phyloP scores from a whole-genome alignment of 2,113 vertebrate species.

The Romanogobio albipinnatus region DNA sequence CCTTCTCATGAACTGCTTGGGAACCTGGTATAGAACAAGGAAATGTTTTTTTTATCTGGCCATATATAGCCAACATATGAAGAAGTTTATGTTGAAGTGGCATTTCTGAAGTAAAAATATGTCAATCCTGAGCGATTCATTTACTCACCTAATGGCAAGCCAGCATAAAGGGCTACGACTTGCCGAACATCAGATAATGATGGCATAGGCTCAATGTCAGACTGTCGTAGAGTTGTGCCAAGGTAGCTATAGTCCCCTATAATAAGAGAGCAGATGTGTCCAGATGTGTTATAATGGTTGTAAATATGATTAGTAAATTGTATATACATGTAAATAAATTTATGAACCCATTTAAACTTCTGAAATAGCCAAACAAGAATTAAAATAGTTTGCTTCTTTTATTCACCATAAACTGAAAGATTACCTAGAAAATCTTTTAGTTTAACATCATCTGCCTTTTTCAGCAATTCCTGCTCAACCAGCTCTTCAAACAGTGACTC shows the following conservation, averaged over 20 bases:
- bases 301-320: not conserved
- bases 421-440: conserved; percentile 81
- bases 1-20: conserved; percentile 76
- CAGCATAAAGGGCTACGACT: conserved; percentile 78
- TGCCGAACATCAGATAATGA: conserved; percentile 84
- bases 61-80: not conserved
- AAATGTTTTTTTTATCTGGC: not conserved
- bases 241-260: conserved; percentile 85
- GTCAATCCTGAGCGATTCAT: not conserved
- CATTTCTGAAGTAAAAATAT: not conserved
- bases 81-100: not conserved
- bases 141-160: conserved; percentile 81
- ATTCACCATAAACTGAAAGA: not conserved
- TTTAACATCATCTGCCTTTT: conserved; percentile 64
- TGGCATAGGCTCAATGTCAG: conserved; percentile 81
- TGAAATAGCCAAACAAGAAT: not conserved
- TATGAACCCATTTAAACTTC: not conserved
- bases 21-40: conserved; percentile 70
- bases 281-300: not conserved
- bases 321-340: not conserved
- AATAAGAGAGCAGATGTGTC: not conserved
- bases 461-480: conserved; percentile 77
- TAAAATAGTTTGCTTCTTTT: not conserved
- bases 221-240: conserved; percentile 75
- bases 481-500: conserved; percentile 84